Conservation (phyloP, 2,888 invertebrate species). For the Hylaea fasciaria region DNA sequence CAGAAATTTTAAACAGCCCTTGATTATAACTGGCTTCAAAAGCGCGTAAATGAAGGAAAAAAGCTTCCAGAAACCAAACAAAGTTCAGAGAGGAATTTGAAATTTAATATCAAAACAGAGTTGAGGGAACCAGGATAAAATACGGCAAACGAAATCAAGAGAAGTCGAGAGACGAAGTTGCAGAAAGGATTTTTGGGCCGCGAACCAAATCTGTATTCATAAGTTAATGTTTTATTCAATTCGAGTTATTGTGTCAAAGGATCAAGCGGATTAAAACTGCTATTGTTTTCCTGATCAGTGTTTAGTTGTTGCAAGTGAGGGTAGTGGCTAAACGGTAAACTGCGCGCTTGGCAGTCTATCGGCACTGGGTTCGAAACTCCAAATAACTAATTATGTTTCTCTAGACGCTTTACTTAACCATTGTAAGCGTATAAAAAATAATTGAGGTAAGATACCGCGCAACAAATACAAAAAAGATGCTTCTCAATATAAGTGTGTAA, state of each 20-base stretch:
- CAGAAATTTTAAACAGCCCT: constrained; percentile 5
- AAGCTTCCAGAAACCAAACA: constrained; percentile 22
- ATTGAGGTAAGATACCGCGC: too few species aligned
- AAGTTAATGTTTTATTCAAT: constrained; percentile 27
- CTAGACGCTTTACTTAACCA: too few species aligned
- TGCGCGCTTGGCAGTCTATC: too few species aligned
- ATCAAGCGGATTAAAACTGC: constrained; percentile 5
- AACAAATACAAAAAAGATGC: too few species aligned
- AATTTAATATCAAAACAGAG: constrained; percentile 42
- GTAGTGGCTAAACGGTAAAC: too few species aligned
- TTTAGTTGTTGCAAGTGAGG: too few species aligned
- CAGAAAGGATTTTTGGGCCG: constrained; percentile 24
- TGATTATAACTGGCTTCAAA: not conserved
- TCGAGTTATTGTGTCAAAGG: constrained; percentile 9
- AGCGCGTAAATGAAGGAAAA: not conserved
- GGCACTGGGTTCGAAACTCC: too few species aligned
- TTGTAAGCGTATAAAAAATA: too few species aligned
- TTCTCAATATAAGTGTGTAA: not conserved
- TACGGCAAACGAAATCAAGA: constrained; percentile 41
- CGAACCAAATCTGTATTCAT: constrained; percentile 33
- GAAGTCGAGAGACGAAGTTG: constrained; percentile 25
- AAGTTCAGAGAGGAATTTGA: constrained; percentile 32
- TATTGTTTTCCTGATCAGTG: too few species aligned
- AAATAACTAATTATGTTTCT: too few species aligned
- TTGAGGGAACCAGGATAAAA: constrained; percentile 31